phyloP scores from a whole-genome alignment of 2,113 vertebrate species.

The Ivindomyrus marchei region DNA sequence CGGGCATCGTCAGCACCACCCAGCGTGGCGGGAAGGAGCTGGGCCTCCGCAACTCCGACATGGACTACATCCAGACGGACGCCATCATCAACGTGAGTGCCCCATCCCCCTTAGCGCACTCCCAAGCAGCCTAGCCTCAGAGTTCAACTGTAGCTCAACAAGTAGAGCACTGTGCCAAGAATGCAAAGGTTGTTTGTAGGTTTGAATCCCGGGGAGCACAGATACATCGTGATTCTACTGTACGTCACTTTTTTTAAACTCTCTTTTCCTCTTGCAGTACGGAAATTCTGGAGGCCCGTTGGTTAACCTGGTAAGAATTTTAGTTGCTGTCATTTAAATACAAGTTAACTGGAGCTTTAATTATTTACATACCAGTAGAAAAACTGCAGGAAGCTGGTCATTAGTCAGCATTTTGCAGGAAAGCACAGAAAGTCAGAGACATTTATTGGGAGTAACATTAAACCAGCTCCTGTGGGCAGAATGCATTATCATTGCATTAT shows the following conservation, averaged over 20 bases:
- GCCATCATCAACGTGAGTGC: conserved; percentile 79
- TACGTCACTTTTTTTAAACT: neutral
- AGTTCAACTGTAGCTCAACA: neutral
- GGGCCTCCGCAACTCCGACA: conserved; percentile 75
- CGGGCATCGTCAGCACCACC: conserved; percentile 79
- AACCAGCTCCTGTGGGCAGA: neutral
- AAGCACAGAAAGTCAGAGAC: neutral
- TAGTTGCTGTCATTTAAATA: neutral
- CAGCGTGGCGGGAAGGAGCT: conserved; percentile 79
- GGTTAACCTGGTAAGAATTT: conserved; percentile 87
- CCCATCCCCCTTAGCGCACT: neutral
- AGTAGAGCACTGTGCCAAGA: neutral
- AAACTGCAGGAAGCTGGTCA: neutral
- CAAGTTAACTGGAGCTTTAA: neutral
- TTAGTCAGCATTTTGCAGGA: neutral
- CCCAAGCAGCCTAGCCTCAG: neutral
- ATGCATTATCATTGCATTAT: neutral
- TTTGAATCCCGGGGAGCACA: neutral
- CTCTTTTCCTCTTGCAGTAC: conserved; percentile 66
- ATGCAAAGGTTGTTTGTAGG: neutral
- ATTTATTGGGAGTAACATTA: neutral
- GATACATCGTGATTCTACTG: neutral
- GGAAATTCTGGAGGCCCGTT: conserved; percentile 94
- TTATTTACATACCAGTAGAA: neutral
- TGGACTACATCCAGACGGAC: conserved; percentile 84